A percentile compares a stretch with the other conserved stretches of the same genome.
Conservation (phyloP, 2,888 invertebrate species). For the Drosophila helvetica region DNA sequence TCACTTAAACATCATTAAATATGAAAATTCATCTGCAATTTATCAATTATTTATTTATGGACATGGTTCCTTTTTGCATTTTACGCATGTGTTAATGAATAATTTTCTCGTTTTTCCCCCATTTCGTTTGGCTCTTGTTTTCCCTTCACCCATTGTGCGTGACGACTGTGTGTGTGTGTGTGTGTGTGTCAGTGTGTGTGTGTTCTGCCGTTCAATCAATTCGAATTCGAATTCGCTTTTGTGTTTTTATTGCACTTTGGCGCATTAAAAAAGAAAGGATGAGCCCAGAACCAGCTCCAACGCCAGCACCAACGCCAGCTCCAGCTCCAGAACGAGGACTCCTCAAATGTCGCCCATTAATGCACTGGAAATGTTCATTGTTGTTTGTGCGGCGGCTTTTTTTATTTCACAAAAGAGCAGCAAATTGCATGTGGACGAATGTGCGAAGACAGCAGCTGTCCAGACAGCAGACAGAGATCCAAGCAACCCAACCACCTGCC, state of each 20-base stretch:
- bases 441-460: conserved; percentile 56
- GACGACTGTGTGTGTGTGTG: conserved; percentile 11
- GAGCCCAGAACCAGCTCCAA: conserved; percentile 1
- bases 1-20: conserved; percentile 80
- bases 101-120: conserved; percentile 63
- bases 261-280: conserved; percentile 11
- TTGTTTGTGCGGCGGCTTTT: conserved; percentile 18
- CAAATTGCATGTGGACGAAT: conserved; percentile 36
- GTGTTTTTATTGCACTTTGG: conserved; percentile 72
- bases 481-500: too few relatives aligned
- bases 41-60: conserved; percentile 83
- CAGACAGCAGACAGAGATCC: conserved; percentile 8
- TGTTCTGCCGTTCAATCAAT: conserved; percentile 60
- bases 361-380: conserved; percentile 50
- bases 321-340: background rate
- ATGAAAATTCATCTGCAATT: conserved; percentile 83
- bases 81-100: conserved; percentile 79
- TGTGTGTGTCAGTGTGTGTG: conserved; percentile 20
- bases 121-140: background rate
- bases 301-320: background rate
- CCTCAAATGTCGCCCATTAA: conserved; percentile 64
- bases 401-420: conserved; percentile 52
- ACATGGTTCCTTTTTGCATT: conserved; percentile 74
- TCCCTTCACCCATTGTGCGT: conserved; percentile 31
- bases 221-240: conserved; percentile 64